Conservation (phyloP, 2,113 vertebrate genomes). For the Engystomops pustulosus region DNA sequence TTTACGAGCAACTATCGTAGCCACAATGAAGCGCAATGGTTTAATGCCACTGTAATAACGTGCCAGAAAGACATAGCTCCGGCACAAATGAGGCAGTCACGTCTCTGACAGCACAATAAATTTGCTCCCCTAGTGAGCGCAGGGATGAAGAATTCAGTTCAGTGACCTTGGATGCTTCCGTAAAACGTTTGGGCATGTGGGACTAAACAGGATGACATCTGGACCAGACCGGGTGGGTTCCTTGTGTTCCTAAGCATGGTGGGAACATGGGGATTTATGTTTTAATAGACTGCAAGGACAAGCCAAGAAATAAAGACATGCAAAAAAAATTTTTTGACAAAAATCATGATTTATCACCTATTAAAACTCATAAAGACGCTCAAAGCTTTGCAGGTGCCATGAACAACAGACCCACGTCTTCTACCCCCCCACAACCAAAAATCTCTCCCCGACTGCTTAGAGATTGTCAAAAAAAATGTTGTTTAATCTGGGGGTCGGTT, state of each 20-base stretch:
- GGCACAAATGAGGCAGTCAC: conserved; percentile 69
- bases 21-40: not conserved
- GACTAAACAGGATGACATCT: conserved; percentile 77
- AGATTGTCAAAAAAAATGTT: conserved; percentile 52
- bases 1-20: not conserved
- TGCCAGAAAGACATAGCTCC: conserved; percentile 75
- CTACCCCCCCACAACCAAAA: not conserved
- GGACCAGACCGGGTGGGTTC: conserved; percentile 68
- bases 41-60: conserved; percentile 50
- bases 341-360: conserved; percentile 81
- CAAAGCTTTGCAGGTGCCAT: conserved; percentile 69
- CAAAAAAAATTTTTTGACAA: conserved; percentile 73
- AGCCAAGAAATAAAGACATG: conserved; percentile 73
- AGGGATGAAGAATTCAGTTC: conserved; percentile 77
- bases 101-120: conserved; percentile 75
- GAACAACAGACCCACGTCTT: conserved; percentile 55
- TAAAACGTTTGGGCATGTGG: conserved; percentile 74
- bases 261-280: conserved; percentile 74
- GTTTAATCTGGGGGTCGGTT: conserved; percentile 23
- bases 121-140: conserved; percentile 69
- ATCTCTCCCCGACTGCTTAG: not conserved
- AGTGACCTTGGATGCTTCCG: conserved; percentile 78
- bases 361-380: conserved; percentile 70
- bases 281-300: conserved; percentile 75
- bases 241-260: conserved; percentile 17